A percentile compares a stretch with the other conserved stretches of the same genome.
Conservation (phyloP, 2,888 invertebrate genomes). For the Aspidapion aeneum region DNA sequence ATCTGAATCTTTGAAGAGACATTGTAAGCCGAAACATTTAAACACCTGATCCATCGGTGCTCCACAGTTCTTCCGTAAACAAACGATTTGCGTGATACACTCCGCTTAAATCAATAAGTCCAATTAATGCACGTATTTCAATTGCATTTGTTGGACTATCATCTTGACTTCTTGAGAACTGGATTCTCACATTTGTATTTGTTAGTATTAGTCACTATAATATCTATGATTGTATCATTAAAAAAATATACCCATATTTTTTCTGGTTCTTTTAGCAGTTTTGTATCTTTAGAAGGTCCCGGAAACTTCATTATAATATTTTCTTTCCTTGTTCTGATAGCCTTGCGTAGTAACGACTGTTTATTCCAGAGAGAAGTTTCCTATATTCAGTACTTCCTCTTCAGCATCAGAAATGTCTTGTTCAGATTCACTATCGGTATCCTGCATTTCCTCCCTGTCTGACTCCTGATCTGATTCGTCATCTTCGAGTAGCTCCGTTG, state of each 20-base stretch:
- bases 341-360: not conserved
- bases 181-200: not conserved
- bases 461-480: constrained; percentile 17
- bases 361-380: not conserved
- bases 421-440: constrained; percentile 13
- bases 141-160: not conserved
- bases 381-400: not conserved
- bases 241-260: constrained; percentile 4
- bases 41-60: not conserved
- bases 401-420: constrained; percentile 9
- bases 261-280: not conserved
- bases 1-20: too few relatives aligned
- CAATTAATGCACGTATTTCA: constrained; percentile 1
- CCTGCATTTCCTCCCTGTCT: constrained; percentile 1
- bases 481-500: constrained; percentile 5
- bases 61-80: not conserved
- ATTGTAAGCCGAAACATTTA: constrained; percentile 10
- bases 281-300: constrained; percentile 2
- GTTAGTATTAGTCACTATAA: constrained; percentile 2
- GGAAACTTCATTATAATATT: not conserved
- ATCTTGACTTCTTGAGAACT: not conserved
- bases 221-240: not conserved
- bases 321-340: constrained; percentile 2
- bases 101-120: not conserved
- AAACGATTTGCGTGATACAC: constrained; percentile 1